A percentile compares a stretch with the other conserved stretches of the same genome.
Conservation (phyloP, 2,888 invertebrate genomes). For the Cataglyphis cursor region DNA sequence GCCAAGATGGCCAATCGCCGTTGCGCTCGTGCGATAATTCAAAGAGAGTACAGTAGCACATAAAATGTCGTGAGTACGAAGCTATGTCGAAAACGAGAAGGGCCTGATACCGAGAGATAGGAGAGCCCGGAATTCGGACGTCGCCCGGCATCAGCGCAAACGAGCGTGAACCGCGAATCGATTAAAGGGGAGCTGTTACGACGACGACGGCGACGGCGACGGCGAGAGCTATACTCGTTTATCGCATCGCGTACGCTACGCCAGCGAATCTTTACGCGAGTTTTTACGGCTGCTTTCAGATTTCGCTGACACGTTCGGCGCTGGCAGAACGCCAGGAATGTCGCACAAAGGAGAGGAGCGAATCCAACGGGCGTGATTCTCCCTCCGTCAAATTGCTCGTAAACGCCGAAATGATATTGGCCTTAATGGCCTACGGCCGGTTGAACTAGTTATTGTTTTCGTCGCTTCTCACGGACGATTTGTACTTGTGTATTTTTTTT, state of each 20-base stretch:
- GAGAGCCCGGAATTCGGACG: slow-evolving; percentile 63
- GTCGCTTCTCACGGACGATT: slow-evolving; percentile 13
- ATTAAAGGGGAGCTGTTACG: slow-evolving; percentile 56
- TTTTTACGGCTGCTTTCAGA: slow-evolving; percentile 75
- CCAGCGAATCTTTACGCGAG: slow-evolving; percentile 75
- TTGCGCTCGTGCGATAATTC: slow-evolving; percentile 31
- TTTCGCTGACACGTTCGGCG: slow-evolving; percentile 72
- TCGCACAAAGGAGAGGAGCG: slow-evolving; percentile 61
- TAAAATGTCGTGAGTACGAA: slow-evolving; percentile 57
- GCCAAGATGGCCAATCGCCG: slow-evolving; percentile 34
- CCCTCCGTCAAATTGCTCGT: slow-evolving; percentile 71
- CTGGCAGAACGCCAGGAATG: slow-evolving; percentile 61
- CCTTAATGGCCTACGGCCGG: slow-evolving; percentile 68
- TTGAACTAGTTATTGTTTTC: slow-evolving; percentile 76
- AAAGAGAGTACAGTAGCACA: slow-evolving; percentile 59
- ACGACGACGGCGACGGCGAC: slow-evolving; percentile 39
- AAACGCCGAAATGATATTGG: slow-evolving; percentile 74
- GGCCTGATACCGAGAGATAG: slow-evolving; percentile 66
- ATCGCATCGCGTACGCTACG: slow-evolving; percentile 44
- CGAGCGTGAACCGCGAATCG: slow-evolving; percentile 73
- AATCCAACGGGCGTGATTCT: slow-evolving; percentile 58
- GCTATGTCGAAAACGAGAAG: slow-evolving; percentile 55
- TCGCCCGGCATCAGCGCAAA: slow-evolving; percentile 73
- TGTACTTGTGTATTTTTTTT: not conserved
- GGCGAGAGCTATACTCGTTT: slow-evolving; percentile 35